Evolutionary conservation across 1,140 invertebrate genomes (phyloP), one percentile per base, ranked within the genome.

Genomic region (Neodiprion virginianus): DNA sequence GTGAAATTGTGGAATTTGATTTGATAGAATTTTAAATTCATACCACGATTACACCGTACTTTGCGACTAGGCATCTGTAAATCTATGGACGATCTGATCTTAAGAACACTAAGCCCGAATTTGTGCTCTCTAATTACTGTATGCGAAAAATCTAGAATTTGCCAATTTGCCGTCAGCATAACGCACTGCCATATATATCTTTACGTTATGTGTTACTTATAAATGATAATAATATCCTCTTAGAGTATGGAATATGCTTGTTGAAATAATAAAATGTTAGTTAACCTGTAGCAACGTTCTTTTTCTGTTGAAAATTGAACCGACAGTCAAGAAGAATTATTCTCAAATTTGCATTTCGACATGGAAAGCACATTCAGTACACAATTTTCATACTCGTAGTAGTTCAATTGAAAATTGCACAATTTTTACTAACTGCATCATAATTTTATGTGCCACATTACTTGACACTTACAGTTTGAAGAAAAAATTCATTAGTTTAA

Each of bases 151-250:
- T 61, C 53, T 61, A 61, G 53, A 61, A 61, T 9, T 61, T 61
- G 53, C 53, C 53, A 61, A 61, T 61, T 61, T 61, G 53, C 53
- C 53, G 53, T 61, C 53, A 61, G 53, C 53, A 61, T 61, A 61
- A 61, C 53, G 53, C 53, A 61, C 53, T 61, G 53, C 53, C 53
- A 61, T 61, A 61, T 40, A 40, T 61, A 61, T 61, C 53, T 61
- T 61, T 61, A 61, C 53, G 53, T 61, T 61, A 61, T 61, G 53
- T 61, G 11, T 61, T 61, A 61, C 53, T 61, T 17, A 61, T 61
- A 61, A 61, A 61, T 61, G 53, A 61, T 61, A 14, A 61, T 40
- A 40, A 40, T 40, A 40, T 40, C 28, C 5, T 40, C 28, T 40
- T 40, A 40, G 28, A 40, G 28, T 40, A 40, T 40, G 28, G 2